Base-by-base conservation (phyloP, 2,888 invertebrate genomes). In the Frankliniella intonsa region DNA sequence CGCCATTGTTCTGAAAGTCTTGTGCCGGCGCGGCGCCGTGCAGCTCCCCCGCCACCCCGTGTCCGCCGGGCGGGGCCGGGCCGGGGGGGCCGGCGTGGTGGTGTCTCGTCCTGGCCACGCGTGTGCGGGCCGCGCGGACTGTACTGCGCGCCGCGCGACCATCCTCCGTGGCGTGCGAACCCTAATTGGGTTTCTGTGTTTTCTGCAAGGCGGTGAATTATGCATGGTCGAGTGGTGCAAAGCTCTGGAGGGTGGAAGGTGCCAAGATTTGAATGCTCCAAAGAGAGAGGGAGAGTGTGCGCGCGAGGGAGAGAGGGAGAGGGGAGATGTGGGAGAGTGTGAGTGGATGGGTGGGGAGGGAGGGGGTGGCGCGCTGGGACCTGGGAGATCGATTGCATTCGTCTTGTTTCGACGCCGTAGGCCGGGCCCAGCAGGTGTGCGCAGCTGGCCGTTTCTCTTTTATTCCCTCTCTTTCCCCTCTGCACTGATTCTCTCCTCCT, bases 151-250 rank as follows among this genome's bases (percentile, higher is more conserved):
- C 38, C 38, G 38, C 5, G 38, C 38, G 8, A 55, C 38, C 38
- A 55, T 51, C 51, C 55, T 5, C 38, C 38, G 38, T 38, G 38
- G 38, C 38, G 38, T 38, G 38, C 38, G 38, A 38, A 38, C 62
- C 22, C 22, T 69, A 69, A 69, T 69, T 69, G 69, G 69, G 69
- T 69, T 69, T 69, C 69, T n/a, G 22, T 69, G 69, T 69, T 69
- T 69, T 69, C 69, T 69, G 69, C 69, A 69, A 22, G 62, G 62
- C 22, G 69, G 22, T n/a, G 69, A 69, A 69, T 69, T 69, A 69
- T 69, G 69, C 69, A 69, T 69, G 69, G 14, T 10, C 69, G 22
- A 11, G 22, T 22, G 65, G 69, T 22, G 62, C 62, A n/a, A 17
- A n/a, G 62, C 62, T 10, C 17, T 0, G 62, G 62, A 7, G 62